phyloP scores from a whole-genome alignment of 2,888 invertebrate species.

The Stratiomys singularior region DNA sequence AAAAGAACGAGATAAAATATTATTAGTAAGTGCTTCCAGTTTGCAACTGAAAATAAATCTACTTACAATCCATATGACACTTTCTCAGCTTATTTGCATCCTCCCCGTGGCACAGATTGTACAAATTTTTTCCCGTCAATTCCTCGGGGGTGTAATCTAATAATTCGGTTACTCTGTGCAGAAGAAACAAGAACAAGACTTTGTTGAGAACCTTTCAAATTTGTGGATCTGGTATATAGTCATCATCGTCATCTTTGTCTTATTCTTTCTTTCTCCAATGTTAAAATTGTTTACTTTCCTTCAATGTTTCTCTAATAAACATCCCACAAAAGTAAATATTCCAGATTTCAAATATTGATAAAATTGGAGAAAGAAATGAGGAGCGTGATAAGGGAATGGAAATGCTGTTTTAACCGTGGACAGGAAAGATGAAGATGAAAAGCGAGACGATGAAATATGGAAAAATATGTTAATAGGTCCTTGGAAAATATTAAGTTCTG shows the following conservation, averaged over 20 bases:
- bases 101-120: conserved; percentile 94
- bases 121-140: conserved; percentile 91
- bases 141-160: conserved; percentile 94
- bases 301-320: conserved; percentile 1
- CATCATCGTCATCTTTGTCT: conserved; percentile 2
- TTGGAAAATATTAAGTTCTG: conserved; percentile 50
- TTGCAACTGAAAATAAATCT: too few species aligned
- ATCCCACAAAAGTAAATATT: conserved; percentile 49
- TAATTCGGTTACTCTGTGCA: conserved; percentile 85
- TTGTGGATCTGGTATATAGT: neutral
- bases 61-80: conserved; percentile 96
- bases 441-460: conserved; percentile 5
- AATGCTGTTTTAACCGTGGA: conserved; percentile 9
- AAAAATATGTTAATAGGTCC: conserved; percentile 50
- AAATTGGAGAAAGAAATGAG: conserved; percentile 18
- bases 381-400: conserved; percentile 1
- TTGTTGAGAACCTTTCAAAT: conserved; percentile 32
- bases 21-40: too few species aligned
- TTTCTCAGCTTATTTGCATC: conserved; percentile 93
- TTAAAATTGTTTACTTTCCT: neutral
- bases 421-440: conserved; percentile 10
- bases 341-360: conserved; percentile 49
- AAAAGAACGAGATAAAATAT: neutral
- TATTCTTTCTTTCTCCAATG: neutral
- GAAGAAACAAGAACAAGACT: neutral